Evolutionary conservation across 2,888 invertebrate species (phyloP), one percentile per base, ranked within the genome.

Genomic region (Ophion obscuratus): DNA sequence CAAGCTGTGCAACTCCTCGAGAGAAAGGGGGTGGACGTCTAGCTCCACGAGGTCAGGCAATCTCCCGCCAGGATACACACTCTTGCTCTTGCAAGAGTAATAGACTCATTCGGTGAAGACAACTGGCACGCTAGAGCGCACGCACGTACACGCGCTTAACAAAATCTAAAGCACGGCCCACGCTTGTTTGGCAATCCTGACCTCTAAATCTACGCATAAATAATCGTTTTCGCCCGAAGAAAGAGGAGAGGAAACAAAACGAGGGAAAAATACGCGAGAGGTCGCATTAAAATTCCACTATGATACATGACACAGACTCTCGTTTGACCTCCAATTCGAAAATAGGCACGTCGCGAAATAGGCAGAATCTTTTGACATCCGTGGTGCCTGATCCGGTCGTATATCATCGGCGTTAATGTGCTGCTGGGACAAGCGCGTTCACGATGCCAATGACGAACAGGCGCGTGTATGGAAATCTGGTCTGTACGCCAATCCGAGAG

Each of bases 381-480:
- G 27, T 27, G 10, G 59, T 66, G 59, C 47, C 47, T 53, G 64
- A 71, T 62, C 20, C 40, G 57, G 53, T 80, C 82, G 20, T 79
- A 76, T 78, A 82, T 66, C 82, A 79, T 79, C 79, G 70, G 47
- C 79, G 75, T 82, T 75, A 82, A 75, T 85, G 68, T 82, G 79
- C 62, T 36, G 36, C 59, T 66, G 57, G 2, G 20, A 61, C 11
- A 10, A 24, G 44, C 40, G 59, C 73, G 71, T 78, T 84, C 67
- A 81, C 68, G 75, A 79, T 70, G 57, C 40, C 70, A 47, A 75
- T 68, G 71, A 71, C 75, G 70, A 36, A 17, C 40, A 40, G 40
- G 9, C 40, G 53, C 68, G 74, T 67, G 44, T 66, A 59, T 74
- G 67, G 59, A 84, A 61, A 24, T 67, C 57, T 66, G 27, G 40